Base-by-base conservation (phyloP, 2,888 invertebrate species). In the Laspeyria flexula region DNA sequence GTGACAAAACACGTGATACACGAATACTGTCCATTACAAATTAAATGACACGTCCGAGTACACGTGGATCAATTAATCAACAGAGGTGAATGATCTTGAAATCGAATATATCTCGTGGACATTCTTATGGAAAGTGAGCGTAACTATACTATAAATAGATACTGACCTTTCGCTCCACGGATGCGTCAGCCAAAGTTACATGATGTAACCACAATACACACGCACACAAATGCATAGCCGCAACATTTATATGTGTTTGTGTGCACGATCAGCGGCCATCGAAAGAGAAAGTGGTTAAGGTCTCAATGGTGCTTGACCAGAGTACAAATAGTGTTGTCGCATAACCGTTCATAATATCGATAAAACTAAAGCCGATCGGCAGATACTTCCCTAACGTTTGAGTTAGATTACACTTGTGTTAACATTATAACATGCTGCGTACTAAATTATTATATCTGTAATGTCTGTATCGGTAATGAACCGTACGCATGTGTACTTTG, bases 261-360 rank as follows among this genome's bases (percentile, higher is more conserved):
- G 68, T 81, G 79, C 64, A 74, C 74, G 75, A 75, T 70, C 74
- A 70, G 66, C 67, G 65, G 66, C 75, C 78, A 82, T 85, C 83
- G 89, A 91, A 90, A 90, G 90, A 88, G 91, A 92, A 92, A 91
- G 90, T 85, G 79, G 80, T 78, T 82, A 73, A 78, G 80, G 82
- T 86, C 78, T 85, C 78, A 63, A 73, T 80, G 77, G 75, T 79
- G 75, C 68, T 68, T 80, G 81, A 80, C 78, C 83, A 76, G 62
- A 75, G 67, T 60, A 59, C 57, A 30, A 68, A 56, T 75, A 77
- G 78, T 73, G 81, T 50, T 62, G 75, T 52, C 54, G 35, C 52
- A 43, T 48, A 44, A 39, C 42, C 46, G 62, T 48, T 46, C 35
- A 45, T 18, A 46, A 49, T 75, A 68, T 79, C 75, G 77, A 77